Evolutionary conservation across 64 coral and sea anemone species (phyloP).

Genomic region (Platygyra sinensis): DNA sequence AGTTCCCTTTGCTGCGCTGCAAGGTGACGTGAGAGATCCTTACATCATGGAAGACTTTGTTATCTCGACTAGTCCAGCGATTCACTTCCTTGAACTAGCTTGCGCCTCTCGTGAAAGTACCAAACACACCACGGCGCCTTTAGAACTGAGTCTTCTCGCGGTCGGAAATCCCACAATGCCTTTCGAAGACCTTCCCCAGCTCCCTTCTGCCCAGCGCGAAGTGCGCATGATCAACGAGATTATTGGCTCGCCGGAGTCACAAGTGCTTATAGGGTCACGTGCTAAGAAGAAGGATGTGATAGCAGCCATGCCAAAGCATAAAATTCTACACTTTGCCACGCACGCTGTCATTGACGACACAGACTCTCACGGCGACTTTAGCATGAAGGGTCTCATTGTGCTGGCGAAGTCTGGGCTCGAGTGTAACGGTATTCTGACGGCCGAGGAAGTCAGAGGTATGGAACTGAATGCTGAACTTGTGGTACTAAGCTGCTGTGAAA

Average conservation of each 20-base stretch:
- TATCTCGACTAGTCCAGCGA: slow-evolving; percentile 38
- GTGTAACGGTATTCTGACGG: slow-evolving; percentile 59
- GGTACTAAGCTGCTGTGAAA: slow-evolving; percentile 70
- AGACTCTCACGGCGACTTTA: slow-evolving; percentile 60
- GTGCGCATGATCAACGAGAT: slow-evolving; percentile 67
- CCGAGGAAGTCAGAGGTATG: slow-evolving; percentile 58
- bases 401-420: slow-evolving; percentile 39
- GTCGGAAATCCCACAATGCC: slow-evolving; percentile 75
- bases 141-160: slow-evolving; percentile 57
- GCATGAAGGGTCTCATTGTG: slow-evolving; percentile 63
- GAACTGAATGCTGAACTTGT: slow-evolving; percentile 66
- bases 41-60: slow-evolving; percentile 32
- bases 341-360: slow-evolving; percentile 53
- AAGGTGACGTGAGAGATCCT: background rate
- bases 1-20: slow-evolving; percentile 47
- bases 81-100: slow-evolving; percentile 58
- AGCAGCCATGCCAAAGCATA: slow-evolving; percentile 39
- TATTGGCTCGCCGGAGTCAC: slow-evolving; percentile 28
- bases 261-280: slow-evolving; percentile 45
- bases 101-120: background rate
- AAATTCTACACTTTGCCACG: slow-evolving; percentile 69
- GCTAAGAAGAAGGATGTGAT: slow-evolving; percentile 62
- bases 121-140: background rate
- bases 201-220: slow-evolving; percentile 52
- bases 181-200: slow-evolving; percentile 30